Base-by-base conservation (phyloP, 2,888 invertebrate species). In the Cheilosia vernalis region DNA sequence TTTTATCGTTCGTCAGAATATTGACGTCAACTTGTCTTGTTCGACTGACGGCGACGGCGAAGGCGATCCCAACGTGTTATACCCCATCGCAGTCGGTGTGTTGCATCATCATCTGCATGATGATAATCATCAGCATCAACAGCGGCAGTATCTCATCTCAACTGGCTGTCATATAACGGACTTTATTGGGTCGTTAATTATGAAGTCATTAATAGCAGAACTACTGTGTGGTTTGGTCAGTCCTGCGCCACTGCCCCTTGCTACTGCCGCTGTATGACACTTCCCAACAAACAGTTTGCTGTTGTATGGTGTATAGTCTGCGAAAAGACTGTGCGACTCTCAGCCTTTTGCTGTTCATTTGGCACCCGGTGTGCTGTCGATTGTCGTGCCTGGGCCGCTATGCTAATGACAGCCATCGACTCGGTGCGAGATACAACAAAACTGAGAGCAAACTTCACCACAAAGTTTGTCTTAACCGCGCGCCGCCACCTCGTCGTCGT, bases 171-270 rank as follows among this genome's bases (percentile, higher is more conserved):
- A 80, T 84, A 80, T 84, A 84, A 80, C 84, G 80, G 87, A 87
- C 87, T 87, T 87, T 87, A 87, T 87, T 86, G 86, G 82, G 87
- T 87, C 87, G 87, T 88, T 88, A 87, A 88, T 88, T 87, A 87
- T 87, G 76, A 87, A 88, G 86, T 86, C 87, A 87, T 88, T 88
- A 88, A 84, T 82, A 69, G 76, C 76, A 77, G 55, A 76, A 81
- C 85, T 81, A 81, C 81, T 81, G 81, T 85, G 60, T 58, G 81
- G 66, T 66, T 76, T 60, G 85, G 76, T 79, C 79, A 56, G 64
- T 58, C 19, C 56, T 69, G 55, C 19, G 64, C 66, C 58, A 24
- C 70, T 64, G 49, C 78, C 60, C 60, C 42, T 21, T 30, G 55
- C 37, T 55, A 58, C 66, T 51, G 47, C 47, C 24, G 13, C 24